Conservation (phyloP, 2,888 invertebrate genomes). For the Eupithecia subumbrata region DNA sequence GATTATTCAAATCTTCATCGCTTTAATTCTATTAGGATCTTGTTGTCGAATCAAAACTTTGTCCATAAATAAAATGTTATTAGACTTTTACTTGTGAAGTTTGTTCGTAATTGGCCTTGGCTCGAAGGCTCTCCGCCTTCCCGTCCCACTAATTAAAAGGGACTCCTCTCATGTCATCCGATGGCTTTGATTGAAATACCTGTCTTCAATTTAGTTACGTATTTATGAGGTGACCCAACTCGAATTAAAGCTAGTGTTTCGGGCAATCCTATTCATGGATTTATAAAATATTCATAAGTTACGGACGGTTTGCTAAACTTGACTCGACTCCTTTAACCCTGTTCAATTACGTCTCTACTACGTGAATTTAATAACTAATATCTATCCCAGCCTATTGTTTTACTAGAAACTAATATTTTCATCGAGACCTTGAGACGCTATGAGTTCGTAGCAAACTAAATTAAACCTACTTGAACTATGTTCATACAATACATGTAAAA, state of each 20-base stretch:
- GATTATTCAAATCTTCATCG: slow-evolving; percentile 4
- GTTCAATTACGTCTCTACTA: slow-evolving; percentile 15
- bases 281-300: slow-evolving; percentile 27
- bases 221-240: slow-evolving; percentile 22
- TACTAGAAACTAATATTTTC: background rate
- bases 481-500: no score
- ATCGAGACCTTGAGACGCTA: background rate
- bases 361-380: slow-evolving; percentile 10
- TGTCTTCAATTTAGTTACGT: slow-evolving; percentile 19
- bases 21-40: slow-evolving; percentile 13
- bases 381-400: background rate
- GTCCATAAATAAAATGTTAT: slow-evolving; percentile 32
- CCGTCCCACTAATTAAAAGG: slow-evolving; percentile 32
- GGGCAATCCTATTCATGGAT: slow-evolving; percentile 16
- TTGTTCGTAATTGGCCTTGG: slow-evolving; percentile 29
- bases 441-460: background rate
- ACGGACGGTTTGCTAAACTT: slow-evolving; percentile 18
- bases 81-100: slow-evolving; percentile 30
- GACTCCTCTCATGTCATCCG: slow-evolving; percentile 18
- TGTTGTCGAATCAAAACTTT: slow-evolving; percentile 32
- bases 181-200: slow-evolving; percentile 29
- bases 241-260: slow-evolving; percentile 24
- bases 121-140: slow-evolving; percentile 23
- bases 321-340: slow-evolving; percentile 15
- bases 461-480: background rate